Percentiles rank a stretch among this genome's conserved stretches.
These are phyloP conservation scores for Penaeus vannamei DNA, from an alignment of 1,140 invertebrate genomes.

Conservation along the genomic window DNA sequence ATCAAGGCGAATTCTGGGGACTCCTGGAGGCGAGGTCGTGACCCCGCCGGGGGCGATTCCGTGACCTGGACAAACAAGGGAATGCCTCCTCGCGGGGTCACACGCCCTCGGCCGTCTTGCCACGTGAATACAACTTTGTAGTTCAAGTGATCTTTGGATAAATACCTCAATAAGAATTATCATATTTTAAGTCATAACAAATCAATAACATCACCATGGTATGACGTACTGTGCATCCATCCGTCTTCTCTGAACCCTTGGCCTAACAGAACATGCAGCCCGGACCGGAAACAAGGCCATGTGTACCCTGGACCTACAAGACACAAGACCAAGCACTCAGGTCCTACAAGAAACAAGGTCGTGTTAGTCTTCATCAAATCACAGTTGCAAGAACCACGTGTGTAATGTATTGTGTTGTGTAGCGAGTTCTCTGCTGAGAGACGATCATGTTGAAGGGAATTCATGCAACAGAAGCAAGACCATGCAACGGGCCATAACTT, in stretches of 20 bases:
- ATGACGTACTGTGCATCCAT: too few relatives aligned
- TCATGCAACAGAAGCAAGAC: constrained; percentile 38
- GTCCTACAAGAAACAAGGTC: not conserved
- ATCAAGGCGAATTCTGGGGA: constrained; percentile 35
- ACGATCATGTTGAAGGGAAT: constrained; percentile 1
- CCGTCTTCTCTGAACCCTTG: too few relatives aligned
- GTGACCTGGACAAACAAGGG: constrained; percentile 31
- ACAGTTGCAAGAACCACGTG: constrained; percentile 40
- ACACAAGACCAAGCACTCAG: constrained; percentile 3
- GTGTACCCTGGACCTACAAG: constrained; percentile 1
- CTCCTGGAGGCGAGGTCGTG: constrained; percentile 24
- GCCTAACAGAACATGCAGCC: too few relatives aligned
- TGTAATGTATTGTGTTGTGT: constrained; percentile 3
- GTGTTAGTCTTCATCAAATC: constrained; percentile 25
- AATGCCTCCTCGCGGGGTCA: not conserved
- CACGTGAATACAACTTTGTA: constrained; percentile 25
- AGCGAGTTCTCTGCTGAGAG: not conserved
- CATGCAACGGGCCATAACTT: constrained; percentile 24
- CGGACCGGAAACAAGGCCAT: too few relatives aligned
- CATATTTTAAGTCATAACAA: not conserved
- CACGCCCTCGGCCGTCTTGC: not conserved
- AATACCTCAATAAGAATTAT: constrained; percentile 1
- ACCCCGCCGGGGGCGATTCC: constrained; percentile 1
- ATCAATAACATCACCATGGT: constrained; percentile 2
- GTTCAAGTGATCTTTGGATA: not conserved